A percentile compares a stretch with the other conserved stretches of the same genome.
These are phyloP conservation scores for Puffinus mauretanicus DNA, from an alignment of 2,113 vertebrate species.

Conservation along the genomic window DNA sequence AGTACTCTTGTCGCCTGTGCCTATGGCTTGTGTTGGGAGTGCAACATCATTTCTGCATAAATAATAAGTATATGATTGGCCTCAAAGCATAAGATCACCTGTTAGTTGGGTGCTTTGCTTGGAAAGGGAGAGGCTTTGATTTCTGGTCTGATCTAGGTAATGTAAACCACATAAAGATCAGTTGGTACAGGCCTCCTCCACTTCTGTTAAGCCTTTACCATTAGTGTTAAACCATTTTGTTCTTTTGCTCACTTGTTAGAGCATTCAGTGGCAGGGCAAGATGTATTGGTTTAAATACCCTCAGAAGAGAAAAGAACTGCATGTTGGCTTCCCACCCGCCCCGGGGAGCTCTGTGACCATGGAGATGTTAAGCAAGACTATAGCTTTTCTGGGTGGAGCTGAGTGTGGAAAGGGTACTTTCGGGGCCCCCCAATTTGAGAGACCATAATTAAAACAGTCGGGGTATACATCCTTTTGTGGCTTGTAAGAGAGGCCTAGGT, in stretches of 20 bases:
- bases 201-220: background rate
- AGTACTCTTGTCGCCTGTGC: background rate
- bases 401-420: background rate
- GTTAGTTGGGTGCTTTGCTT: background rate
- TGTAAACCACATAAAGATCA: background rate
- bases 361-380: background rate
- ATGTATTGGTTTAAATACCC: background rate
- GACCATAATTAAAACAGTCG: background rate
- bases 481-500: background rate
- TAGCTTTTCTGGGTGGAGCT: background rate
- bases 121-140: background rate
- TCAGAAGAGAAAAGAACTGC: background rate
- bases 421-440: background rate
- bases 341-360: fast-evolving
- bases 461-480: background rate
- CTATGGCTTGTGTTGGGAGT: background rate
- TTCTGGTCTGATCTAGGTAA: background rate
- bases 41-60: background rate
- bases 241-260: background rate
- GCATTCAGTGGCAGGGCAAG: background rate
- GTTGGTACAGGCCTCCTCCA: background rate
- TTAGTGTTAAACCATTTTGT: background rate
- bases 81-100: background rate
- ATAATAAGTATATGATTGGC: background rate
- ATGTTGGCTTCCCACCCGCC: background rate